phyloP scores from a whole-genome alignment of 2,888 invertebrate species.

The Danaus chrysippus region DNA sequence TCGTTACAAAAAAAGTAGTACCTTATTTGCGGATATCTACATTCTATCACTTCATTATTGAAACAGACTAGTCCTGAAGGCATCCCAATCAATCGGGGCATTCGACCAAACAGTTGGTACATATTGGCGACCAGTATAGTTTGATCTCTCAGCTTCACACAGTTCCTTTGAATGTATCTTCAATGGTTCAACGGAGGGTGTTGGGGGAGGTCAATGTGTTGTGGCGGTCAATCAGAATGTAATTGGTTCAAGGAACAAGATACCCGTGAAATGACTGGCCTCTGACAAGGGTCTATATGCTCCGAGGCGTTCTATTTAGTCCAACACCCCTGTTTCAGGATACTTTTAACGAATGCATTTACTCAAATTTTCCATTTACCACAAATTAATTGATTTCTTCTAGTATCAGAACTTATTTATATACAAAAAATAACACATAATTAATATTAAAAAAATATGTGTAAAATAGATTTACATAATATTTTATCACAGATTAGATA shows the following conservation, averaged over 20 bases:
- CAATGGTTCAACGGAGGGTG: conserved; percentile 20
- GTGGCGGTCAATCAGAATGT: conserved; percentile 67
- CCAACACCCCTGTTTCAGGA: conserved; percentile 39
- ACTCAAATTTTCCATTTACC: conserved; percentile 12
- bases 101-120: conserved; percentile 63
- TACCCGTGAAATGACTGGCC: conserved; percentile 74
- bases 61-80: conserved; percentile 53
- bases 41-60: conserved; percentile 61
- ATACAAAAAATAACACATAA: too few species aligned
- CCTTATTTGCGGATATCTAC: conserved; percentile 14
- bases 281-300: conserved; percentile 66
- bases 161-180: conserved; percentile 23
- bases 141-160: conserved; percentile 39
- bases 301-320: conserved; percentile 56
- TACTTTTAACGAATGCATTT: conserved; percentile 24
- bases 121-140: conserved; percentile 40
- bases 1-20: not conserved
- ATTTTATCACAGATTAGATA: too few species aligned
- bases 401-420: too few species aligned
- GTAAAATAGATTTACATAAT: too few species aligned
- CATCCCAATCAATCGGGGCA: conserved; percentile 66
- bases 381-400: too few species aligned
- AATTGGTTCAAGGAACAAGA: conserved; percentile 70
- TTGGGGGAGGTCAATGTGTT: conserved; percentile 43
- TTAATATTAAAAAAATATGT: too few species aligned